Conservation (phyloP, 2,113 vertebrate genomes). For the Eptatretus burgeri region DNA sequence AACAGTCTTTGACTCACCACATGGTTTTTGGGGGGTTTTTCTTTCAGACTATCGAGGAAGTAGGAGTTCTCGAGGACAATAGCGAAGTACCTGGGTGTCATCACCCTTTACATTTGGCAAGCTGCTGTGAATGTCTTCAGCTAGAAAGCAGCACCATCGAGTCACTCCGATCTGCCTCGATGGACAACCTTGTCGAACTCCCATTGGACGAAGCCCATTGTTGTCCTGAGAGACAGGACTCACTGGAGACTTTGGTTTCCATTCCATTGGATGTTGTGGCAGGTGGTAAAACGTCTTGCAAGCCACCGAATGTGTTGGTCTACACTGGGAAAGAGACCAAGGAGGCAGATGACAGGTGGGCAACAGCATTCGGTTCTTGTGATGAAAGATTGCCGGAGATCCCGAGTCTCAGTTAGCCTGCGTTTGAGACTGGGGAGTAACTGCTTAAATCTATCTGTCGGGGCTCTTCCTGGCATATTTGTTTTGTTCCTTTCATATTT, state of each 20-base stretch:
- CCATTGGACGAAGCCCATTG: conserved; percentile 15
- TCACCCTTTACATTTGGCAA: conserved; percentile 44
- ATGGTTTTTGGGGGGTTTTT: too few species aligned
- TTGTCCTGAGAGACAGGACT: too few species aligned
- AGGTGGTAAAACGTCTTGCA: conserved; percentile 11
- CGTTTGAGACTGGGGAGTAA: too few species aligned
- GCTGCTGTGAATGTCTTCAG: conserved; percentile 55
- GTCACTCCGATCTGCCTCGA: conserved; percentile 44
- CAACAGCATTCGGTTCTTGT: too few species aligned
- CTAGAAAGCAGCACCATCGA: conserved; percentile 72
- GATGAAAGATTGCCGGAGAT: too few species aligned
- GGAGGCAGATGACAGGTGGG: conserved; percentile 11
- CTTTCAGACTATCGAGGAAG: too few species aligned
- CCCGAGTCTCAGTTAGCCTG: too few species aligned
- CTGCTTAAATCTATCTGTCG: too few species aligned
- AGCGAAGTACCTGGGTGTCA: conserved; percentile 10
- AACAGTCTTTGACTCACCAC: too few species aligned
- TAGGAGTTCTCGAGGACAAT: conserved; percentile 7
- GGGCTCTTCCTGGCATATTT: too few species aligned
- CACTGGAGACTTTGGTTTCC: too few species aligned
- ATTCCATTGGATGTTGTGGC: not conserved
- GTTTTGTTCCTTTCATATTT: too few species aligned
- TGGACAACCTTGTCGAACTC: conserved; percentile 46
- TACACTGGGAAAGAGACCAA: conserved; percentile 20
- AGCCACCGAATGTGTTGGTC: conserved; percentile 49